Evolutionary conservation across 2,888 invertebrate genomes (phyloP).

Genomic region (Calephelis perditalis): DNA sequence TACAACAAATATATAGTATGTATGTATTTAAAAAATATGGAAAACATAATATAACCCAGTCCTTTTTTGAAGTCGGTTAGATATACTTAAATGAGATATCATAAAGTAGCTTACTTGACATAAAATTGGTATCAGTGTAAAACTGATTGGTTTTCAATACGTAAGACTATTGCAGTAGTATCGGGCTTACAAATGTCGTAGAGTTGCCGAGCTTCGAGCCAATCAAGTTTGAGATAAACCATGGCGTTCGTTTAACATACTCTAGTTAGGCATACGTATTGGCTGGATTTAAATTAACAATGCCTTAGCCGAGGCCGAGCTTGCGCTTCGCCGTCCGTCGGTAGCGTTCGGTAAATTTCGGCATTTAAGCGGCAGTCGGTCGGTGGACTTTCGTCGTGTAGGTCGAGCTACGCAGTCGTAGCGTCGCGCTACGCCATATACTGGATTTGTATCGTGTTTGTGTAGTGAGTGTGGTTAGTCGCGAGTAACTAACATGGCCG

Average conservation of each 20-base stretch:
- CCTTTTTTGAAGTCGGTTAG: too few relatives aligned
- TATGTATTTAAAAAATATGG: too few relatives aligned
- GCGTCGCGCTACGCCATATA: not conserved
- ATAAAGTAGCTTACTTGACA: too few relatives aligned
- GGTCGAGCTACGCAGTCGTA: not conserved
- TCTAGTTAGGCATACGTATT: slow-evolving; percentile 3
- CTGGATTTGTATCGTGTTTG: not conserved
- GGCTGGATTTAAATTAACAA: slow-evolving; percentile 5
- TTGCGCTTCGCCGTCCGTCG: not conserved
- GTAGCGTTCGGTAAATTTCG: not conserved
- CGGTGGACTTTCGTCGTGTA: not conserved
- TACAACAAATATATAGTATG: too few relatives aligned
- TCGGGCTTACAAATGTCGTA: not conserved
- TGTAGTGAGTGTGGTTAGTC: slow-evolving; percentile 4
- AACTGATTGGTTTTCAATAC: too few relatives aligned
- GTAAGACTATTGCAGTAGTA: not conserved
- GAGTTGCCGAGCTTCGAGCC: not conserved
- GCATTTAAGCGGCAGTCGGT: slow-evolving; percentile 12
- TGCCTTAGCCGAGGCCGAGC: not conserved
- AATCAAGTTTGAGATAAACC: slow-evolving; percentile 7
- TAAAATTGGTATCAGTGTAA: too few relatives aligned
- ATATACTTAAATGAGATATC: too few relatives aligned
- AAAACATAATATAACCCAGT: too few relatives aligned
- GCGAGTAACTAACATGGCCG: not conserved
- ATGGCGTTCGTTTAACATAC: slow-evolving; percentile 6